Evolutionary conservation across 2,797 vertebrate genomes (phyloP).

Genomic region (Sciurus carolinensis): DNA sequence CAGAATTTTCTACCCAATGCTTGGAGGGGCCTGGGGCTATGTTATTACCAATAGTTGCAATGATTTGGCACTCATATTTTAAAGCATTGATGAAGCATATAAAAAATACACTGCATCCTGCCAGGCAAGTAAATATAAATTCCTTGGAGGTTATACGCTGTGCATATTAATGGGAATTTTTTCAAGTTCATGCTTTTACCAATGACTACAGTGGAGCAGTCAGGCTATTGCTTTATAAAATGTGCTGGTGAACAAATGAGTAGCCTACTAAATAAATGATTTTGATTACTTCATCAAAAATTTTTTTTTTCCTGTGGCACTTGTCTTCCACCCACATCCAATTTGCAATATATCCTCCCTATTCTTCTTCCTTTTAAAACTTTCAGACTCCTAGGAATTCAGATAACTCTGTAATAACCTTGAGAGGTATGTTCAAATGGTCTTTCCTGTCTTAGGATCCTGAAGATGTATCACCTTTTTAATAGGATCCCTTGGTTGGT

Average conservation of each 20-base stretch:
- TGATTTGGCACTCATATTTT: neutral
- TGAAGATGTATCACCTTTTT: conserved; percentile 80
- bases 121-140: conserved; percentile 31
- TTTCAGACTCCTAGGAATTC: conserved; percentile 68
- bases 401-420: conserved; percentile 76
- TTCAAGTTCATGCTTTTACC: neutral
- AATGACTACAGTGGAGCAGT: neutral
- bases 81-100: conserved; percentile 10
- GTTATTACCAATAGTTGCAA: neutral
- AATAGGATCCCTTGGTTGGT: conserved; percentile 76
- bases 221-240: conserved; percentile 8
- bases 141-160: neutral
- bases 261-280: conserved; percentile 59
- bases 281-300: conserved; percentile 48
- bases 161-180: neutral
- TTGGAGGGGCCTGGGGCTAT: neutral
- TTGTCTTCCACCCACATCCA: neutral
- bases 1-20: neutral
- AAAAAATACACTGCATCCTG: neutral
- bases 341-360: conserved; percentile 47
- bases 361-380: conserved; percentile 57
- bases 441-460: conserved; percentile 70
- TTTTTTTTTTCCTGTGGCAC: neutral
- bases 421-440: conserved; percentile 71
- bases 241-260: conserved; percentile 51